Evolutionary conservation across 2,113 vertebrate species (phyloP).

Genomic region (Murina feae): DNA sequence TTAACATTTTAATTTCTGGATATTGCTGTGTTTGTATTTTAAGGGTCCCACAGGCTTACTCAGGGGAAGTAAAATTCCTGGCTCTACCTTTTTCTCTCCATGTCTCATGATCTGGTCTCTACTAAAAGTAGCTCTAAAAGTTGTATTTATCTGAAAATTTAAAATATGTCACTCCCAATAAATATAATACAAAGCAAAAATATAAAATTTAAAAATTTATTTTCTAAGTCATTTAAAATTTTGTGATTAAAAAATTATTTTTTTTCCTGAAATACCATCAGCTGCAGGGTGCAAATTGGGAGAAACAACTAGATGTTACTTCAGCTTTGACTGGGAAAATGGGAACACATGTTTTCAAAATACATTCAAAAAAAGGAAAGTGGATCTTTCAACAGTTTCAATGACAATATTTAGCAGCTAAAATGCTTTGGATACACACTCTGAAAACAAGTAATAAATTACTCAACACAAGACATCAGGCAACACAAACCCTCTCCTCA

Average conservation of each 20-base stretch:
- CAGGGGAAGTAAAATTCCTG: background rate
- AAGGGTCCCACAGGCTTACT: background rate
- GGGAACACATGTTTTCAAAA: conserved; percentile 28
- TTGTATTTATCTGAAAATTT: background rate
- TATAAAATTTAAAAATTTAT: background rate
- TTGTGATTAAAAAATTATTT: background rate
- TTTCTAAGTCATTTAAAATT: conserved; percentile 18
- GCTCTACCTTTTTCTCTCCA: background rate
- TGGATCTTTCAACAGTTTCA: conserved; percentile 12
- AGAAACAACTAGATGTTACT: background rate
- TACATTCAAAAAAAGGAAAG: conserved; percentile 27
- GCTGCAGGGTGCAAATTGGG: background rate
- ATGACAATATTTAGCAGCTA: conserved; percentile 20
- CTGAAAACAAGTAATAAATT: background rate
- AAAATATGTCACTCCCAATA: background rate
- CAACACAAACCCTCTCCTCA: background rate
- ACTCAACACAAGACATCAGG: background rate
- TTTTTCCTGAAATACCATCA: background rate
- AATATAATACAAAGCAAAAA: background rate
- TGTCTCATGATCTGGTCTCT: background rate
- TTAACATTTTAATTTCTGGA: background rate
- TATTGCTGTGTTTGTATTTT: background rate
- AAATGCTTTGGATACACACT: background rate
- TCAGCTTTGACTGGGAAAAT: background rate
- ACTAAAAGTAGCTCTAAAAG: background rate